Evolutionary conservation across 2,888 invertebrate genomes (phyloP), one percentile per base, ranked within the genome.

Genomic region (Scrobipalpa costella): DNA sequence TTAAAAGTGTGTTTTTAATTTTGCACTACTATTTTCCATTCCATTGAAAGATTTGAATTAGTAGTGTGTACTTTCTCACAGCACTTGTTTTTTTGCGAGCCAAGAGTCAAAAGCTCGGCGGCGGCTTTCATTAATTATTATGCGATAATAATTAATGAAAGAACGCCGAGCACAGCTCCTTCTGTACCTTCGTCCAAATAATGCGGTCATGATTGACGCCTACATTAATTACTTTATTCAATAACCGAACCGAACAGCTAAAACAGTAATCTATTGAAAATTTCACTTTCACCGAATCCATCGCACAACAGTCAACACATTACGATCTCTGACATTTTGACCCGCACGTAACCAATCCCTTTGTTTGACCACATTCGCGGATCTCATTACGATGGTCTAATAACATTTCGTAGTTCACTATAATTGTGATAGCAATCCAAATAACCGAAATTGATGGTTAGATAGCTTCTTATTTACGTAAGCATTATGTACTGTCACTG

Each of bases 201-300:
- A 67, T 70, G 68, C 69, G 63, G 63, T 79, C 81, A 76, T 85
- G 88, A 87, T 86, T 83, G 86, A 88, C 83, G 82, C 77, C 71
- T 84, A 79, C 77, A 85, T 85, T 89, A 90, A 88, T 86, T 87
- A 83, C 78, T 77, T 75, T 68, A 76, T 80, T 79, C 81, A 77
- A 77, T 79, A 74, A 55, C 76, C 80, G 79, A 80, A 80, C 77
- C 71, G 77, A 71, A 74, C 84, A 77, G 77, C 80, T 83, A 83
- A 82, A 84, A 84, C 79, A 79, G 77, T 76, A 74, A 75, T 84
- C 63, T 63, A 84, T 84, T 84, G 82, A 85, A 49, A 85, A 85
- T 83, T 81, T 81, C 75, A 86, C 90, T 89, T 90, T 90, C 90
- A 85, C 90, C 78, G 70, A 70, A 73, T 73, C 60, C 44, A 52